phyloP scores from a whole-genome alignment of 2,888 invertebrate genomes.

The Limenitis camilla region DNA sequence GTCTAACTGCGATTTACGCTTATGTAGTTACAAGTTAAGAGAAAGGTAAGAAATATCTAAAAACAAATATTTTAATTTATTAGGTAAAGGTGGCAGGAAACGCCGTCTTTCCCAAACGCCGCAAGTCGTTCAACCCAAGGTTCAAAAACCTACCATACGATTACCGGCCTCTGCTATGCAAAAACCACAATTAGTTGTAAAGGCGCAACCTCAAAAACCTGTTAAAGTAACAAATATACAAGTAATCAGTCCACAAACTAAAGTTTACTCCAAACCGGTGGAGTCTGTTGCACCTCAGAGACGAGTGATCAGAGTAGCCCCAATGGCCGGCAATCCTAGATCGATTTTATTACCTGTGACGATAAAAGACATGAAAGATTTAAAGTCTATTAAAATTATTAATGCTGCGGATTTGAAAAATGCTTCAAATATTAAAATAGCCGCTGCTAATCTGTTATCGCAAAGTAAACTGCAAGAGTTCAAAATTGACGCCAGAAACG shows the following conservation, averaged over 20 bases:
- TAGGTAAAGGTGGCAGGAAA: slow-evolving; percentile 61
- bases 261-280: slow-evolving; percentile 65
- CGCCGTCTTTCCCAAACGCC: slow-evolving; percentile 62
- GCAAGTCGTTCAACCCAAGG: slow-evolving; percentile 57
- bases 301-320: slow-evolving; percentile 61
- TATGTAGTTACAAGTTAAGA: no score
- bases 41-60: not conserved
- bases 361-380: slow-evolving; percentile 80
- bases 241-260: slow-evolving; percentile 54
- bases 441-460: slow-evolving; percentile 66
- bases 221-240: slow-evolving; percentile 64
- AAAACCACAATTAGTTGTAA: slow-evolving; percentile 62
- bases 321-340: slow-evolving; percentile 72
- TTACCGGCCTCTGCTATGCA: slow-evolving; percentile 41
- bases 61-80: not conserved
- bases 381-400: slow-evolving; percentile 82
- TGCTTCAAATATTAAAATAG: slow-evolving; percentile 69
- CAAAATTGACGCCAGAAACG: slow-evolving; percentile 49
- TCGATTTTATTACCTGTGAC: slow-evolving; percentile 83
- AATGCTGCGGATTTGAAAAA: slow-evolving; percentile 77
- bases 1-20: no score
- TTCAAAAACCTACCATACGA: slow-evolving; percentile 58
- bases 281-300: slow-evolving; percentile 61
- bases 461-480: slow-evolving; percentile 63
- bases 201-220: slow-evolving; percentile 62